Conservation (phyloP, 2,113 vertebrate genomes). For the Muscicapa adusta region DNA sequence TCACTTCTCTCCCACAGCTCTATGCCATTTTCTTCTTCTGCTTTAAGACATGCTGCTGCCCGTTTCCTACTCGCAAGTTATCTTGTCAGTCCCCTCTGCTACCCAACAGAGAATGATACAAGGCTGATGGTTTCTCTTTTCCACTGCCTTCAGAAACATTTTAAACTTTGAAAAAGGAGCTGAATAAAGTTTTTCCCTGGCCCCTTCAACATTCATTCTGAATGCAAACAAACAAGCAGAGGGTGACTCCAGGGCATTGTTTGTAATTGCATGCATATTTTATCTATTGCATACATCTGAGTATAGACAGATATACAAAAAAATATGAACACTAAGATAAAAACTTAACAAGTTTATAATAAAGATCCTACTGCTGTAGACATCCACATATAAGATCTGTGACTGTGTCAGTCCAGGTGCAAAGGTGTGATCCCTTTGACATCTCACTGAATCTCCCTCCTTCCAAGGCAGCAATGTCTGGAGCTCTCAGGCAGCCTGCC, state of each 20-base stretch:
- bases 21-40: background rate
- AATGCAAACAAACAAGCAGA: background rate
- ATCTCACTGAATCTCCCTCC: background rate
- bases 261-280: accelerated
- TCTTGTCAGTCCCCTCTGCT: background rate
- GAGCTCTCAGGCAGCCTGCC: background rate
- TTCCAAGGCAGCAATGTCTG: background rate
- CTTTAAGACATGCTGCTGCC: background rate
- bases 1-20: background rate
- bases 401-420: background rate
- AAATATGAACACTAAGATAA: background rate
- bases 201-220: background rate
- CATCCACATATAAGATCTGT: background rate
- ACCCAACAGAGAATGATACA: background rate
- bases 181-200: background rate
- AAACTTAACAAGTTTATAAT: background rate
- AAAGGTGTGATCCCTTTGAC: background rate
- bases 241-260: background rate
- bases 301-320: background rate
- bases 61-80: background rate
- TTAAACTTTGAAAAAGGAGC: background rate
- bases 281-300: background rate
- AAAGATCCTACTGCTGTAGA: background rate
- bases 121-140: background rate
- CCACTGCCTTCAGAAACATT: background rate